Evolutionary conservation across 2,888 invertebrate species (phyloP).

Genomic region (Plagodis pulveraria): DNA sequence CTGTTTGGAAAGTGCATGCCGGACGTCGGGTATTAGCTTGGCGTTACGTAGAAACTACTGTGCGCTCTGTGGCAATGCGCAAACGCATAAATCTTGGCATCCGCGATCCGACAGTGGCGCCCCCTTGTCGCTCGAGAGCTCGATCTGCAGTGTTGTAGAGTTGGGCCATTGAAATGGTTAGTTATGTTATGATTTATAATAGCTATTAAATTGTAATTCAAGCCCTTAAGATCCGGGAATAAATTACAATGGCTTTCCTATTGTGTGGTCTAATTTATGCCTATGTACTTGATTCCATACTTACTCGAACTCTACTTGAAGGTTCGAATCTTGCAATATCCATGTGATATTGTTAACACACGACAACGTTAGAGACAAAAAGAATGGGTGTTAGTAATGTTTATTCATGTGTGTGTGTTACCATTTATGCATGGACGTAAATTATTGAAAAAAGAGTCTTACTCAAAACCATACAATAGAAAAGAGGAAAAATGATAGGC

Average conservation of each 20-base stretch:
- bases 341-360: too few relatives aligned
- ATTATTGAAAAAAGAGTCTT: too few relatives aligned
- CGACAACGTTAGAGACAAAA: too few relatives aligned
- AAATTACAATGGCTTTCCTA: too few relatives aligned
- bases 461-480: too few relatives aligned
- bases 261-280: neutral
- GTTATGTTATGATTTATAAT: conserved; percentile 13
- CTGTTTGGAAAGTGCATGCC: conserved; percentile 30
- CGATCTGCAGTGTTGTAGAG: conserved; percentile 25
- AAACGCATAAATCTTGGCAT: conserved; percentile 59
- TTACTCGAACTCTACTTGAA: neutral
- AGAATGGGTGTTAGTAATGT: too few relatives aligned
- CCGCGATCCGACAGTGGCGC: conserved; percentile 50
- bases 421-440: too few relatives aligned
- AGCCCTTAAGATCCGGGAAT: too few relatives aligned
- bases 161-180: conserved; percentile 17
- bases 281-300: neutral
- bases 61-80: conserved; percentile 40
- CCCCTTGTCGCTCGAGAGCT: conserved; percentile 45
- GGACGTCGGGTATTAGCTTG: conserved; percentile 46
- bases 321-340: too few relatives aligned
- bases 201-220: too few relatives aligned
- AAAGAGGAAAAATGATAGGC: too few relatives aligned
- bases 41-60: neutral
- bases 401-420: too few relatives aligned